These are phyloP conservation scores for Diplazon laetatorius DNA, from an alignment of 2,888 invertebrate species.

Conservation along the genomic window DNA sequence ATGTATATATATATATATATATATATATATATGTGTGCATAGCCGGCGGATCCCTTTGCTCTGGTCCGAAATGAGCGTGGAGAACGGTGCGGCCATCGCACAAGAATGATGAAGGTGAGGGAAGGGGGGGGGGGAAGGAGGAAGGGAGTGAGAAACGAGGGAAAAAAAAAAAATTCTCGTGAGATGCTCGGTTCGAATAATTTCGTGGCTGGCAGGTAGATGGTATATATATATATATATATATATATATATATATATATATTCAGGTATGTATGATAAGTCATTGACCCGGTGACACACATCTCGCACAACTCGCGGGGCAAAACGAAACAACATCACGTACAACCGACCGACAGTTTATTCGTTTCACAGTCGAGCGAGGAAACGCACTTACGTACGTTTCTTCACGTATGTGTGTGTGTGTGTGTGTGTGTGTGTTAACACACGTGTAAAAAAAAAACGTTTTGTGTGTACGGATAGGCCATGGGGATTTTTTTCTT, in stretches of 20 bases:
- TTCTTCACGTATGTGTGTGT: conserved; percentile 14
- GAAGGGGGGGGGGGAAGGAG: neutral
- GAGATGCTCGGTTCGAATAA: conserved; percentile 50
- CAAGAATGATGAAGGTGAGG: no score
- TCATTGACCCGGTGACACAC: conserved; percentile 75
- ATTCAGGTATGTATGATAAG: conserved; percentile 56
- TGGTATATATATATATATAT: no score
- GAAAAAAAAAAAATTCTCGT: conserved; percentile 6
- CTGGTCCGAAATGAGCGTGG: neutral
- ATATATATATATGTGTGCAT: no score
- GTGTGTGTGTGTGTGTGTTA: no score
- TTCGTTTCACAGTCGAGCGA: conserved; percentile 54
- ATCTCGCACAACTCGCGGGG: conserved; percentile 63
- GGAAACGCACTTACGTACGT: conserved; percentile 30
- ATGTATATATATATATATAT: no score
- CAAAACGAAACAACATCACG: conserved; percentile 48
- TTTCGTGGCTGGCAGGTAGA: conserved; percentile 50
- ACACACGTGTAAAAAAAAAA: conserved; percentile 9
- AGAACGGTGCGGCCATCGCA: no score
- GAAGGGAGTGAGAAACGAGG: neutral
- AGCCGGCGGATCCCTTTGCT: neutral
- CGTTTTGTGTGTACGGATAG: conserved; percentile 37
- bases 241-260: no score
- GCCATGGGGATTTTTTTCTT: conserved; percentile 7
- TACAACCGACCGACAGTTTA: conserved; percentile 59